Percentiles rank a stretch among this genome's conserved stretches.
Evolutionary conservation across 2,888 invertebrate genomes (phyloP).

Genomic region (Euplexia lucipara): DNA sequence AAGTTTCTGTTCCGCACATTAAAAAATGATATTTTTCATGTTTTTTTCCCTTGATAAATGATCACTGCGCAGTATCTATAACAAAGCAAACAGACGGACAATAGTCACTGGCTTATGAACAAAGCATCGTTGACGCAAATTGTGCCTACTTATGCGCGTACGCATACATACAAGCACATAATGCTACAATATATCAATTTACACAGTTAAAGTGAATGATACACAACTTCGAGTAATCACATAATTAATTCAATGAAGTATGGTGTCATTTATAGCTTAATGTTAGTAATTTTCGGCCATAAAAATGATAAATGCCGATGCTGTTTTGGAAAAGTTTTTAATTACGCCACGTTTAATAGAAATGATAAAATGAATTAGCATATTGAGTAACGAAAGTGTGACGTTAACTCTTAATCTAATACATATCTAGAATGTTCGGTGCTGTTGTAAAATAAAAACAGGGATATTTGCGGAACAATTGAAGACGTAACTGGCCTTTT

Average conservation of each 20-base stretch:
- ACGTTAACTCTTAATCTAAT: slow-evolving; percentile 3
- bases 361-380: slow-evolving; percentile 34
- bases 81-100: slow-evolving; percentile 51
- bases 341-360: slow-evolving; percentile 37
- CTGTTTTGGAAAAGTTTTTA: slow-evolving; percentile 20
- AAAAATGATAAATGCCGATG: slow-evolving; percentile 47
- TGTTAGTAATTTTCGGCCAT: slow-evolving; percentile 49
- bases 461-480: slow-evolving; percentile 39
- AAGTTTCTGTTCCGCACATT: slow-evolving; percentile 12
- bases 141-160: slow-evolving; percentile 41
- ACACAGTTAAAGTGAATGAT: slow-evolving; percentile 15
- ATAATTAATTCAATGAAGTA: slow-evolving; percentile 44
- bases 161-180: slow-evolving; percentile 17
- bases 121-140: slow-evolving; percentile 65
- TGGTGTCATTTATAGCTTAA: slow-evolving; percentile 25
- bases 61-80: slow-evolving; percentile 38
- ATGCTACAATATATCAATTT: slow-evolving; percentile 26
- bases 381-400: slow-evolving; percentile 10
- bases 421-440: background rate
- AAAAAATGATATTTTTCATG: slow-evolving; percentile 5
- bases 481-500: slow-evolving; percentile 42
- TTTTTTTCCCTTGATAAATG: slow-evolving; percentile 24
- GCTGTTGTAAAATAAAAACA: slow-evolving; percentile 10
- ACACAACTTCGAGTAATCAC: slow-evolving; percentile 26
- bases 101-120: slow-evolving; percentile 57